Evolutionary conservation across 2,797 vertebrate genomes (phyloP).

Genomic region (Sebastes vulpes): DNA sequence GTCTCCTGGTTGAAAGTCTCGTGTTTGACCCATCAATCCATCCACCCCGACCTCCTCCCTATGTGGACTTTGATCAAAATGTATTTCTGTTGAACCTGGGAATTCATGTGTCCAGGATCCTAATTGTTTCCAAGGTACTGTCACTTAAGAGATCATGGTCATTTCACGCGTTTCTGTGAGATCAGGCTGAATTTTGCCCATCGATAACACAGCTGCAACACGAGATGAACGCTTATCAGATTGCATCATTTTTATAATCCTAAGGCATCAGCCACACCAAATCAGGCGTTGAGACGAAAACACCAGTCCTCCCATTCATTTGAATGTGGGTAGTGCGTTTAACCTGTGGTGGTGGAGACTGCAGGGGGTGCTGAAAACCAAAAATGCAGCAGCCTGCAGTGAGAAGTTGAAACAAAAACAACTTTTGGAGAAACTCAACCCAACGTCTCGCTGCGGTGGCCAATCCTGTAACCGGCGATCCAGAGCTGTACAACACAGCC

Average conservation of each 20-base stretch:
- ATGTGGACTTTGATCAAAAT: neutral
- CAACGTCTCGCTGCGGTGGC: neutral
- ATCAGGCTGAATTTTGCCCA: neutral
- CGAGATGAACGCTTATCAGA: neutral
- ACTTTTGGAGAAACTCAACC: neutral
- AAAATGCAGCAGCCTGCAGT: neutral
- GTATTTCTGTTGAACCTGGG: neutral
- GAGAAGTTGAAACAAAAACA: neutral
- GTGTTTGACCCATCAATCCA: neutral
- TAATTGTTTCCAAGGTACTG: neutral
- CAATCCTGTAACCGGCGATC: neutral
- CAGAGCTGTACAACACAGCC: neutral
- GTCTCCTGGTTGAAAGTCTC: neutral
- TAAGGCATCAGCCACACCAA: neutral
- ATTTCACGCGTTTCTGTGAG: neutral
- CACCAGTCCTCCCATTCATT: neutral
- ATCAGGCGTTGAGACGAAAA: neutral
- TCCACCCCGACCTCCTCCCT: neutral
- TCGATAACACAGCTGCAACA: neutral
- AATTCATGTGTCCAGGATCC: neutral
- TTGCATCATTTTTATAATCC: neutral
- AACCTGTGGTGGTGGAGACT: neutral
- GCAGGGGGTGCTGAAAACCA: neutral
- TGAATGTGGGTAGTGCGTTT: neutral
- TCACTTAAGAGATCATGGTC: neutral